phyloP scores from a whole-genome alignment of 2,888 invertebrate genomes.

The Heliconius ismenius region DNA sequence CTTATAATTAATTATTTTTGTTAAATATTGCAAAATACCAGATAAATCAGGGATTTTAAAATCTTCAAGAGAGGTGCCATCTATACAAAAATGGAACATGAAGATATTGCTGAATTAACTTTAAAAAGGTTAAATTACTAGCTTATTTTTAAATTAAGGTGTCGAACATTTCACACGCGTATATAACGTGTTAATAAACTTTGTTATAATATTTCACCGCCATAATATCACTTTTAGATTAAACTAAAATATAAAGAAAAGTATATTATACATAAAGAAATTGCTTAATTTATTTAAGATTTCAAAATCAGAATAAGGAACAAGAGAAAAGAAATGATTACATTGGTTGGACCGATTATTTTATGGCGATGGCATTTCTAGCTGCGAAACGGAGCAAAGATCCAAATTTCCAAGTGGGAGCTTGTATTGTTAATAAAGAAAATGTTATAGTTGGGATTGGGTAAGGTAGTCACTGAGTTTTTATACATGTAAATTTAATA shows the following conservation, averaged over 20 bases:
- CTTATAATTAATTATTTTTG: not conserved
- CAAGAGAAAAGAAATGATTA: slow-evolving; percentile 83
- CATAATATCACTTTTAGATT: not conserved
- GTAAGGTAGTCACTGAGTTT: slow-evolving; percentile 48
- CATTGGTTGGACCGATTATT: slow-evolving; percentile 95
- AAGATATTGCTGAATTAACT: not conserved
- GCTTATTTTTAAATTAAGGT: not conserved
- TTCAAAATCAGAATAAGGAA: slow-evolving; percentile 37
- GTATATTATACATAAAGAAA: not conserved
- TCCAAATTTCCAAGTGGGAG: slow-evolving; percentile 95
- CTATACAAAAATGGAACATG: slow-evolving; percentile 9
- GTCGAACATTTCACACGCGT: not conserved
- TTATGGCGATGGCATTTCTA: slow-evolving; percentile 95
- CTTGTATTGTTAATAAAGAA: slow-evolving; percentile 93
- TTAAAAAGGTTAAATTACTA: slow-evolving; percentile 9
- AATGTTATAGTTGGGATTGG: slow-evolving; percentile 96
- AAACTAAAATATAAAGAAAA: not conserved
- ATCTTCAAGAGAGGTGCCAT: not conserved
- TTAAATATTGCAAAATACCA: not conserved
- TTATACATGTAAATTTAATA: not conserved
- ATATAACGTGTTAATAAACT: not conserved
- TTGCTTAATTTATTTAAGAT: slow-evolving; percentile 11
- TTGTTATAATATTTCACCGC: not conserved
- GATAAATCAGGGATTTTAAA: not conserved
- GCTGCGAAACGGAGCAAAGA: slow-evolving; percentile 97